Evolutionary conservation across 1,140 invertebrate species (phyloP), one percentile per base, ranked within the genome.

Genomic region (Antheraea mylitta): DNA sequence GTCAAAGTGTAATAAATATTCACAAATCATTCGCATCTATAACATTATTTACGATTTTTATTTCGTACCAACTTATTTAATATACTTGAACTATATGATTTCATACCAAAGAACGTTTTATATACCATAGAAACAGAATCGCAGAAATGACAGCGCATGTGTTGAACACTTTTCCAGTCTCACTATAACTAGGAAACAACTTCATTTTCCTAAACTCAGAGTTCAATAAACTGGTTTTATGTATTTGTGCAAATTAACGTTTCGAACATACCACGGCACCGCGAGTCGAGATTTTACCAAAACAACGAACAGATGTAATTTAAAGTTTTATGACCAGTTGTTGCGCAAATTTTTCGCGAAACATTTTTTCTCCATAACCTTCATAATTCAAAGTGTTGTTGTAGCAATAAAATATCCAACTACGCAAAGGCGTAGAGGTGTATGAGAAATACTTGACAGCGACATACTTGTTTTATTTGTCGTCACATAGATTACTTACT

Each of bases 321-420:
- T 78, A 76, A 80, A 83, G 76, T 81, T 78, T 69, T 45, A 19
- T 48, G 45, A 53, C 7, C 45, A 53, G 45, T 53, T 53, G 45
- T 53, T 42, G 38, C 38, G 45, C 45, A 16, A 72, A 74, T 64
- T 53, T 70, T 78, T 78, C 70, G 42, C 48, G 67, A 68, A 66
- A 45, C 65, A 71, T 70, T 72, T 74, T 75, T 78, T 65, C 42
- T 53, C 58, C 63, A 71, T 67, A 71, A 65, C 70, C 63, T 61
- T 58, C 75, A 70, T 75, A 72, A 76, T 75, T 77, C 73, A 75
- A 63, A 68, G 63, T 72, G 45, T 13, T 72, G 45, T 13, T 77
- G 69, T 65, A 66, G 68, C 70, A 75, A 74, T 79, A 77, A 77
- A 77, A 70, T 69, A 79, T 64, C 68, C 68, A 36, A 48, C 42